A percentile compares a stretch with the other conserved stretches of the same genome.
Evolutionary conservation across 1,140 invertebrate species (phyloP).

Genomic region (fruit fly (Drosophila melanogaster)): DNA sequence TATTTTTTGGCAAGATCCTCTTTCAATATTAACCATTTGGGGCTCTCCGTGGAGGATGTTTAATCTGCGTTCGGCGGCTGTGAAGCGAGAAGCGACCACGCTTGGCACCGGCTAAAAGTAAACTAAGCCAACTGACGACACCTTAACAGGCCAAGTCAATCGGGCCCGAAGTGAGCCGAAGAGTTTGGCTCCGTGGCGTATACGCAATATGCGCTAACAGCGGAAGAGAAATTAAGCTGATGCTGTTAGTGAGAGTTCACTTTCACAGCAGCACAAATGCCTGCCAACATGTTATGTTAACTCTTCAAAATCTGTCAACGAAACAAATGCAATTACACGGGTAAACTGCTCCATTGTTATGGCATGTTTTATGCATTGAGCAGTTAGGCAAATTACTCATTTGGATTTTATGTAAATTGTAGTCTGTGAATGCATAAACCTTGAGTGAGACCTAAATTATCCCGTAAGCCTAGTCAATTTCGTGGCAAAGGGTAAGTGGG

Average conservation of each 20-base stretch:
- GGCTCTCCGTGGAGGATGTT: conserved; percentile 5
- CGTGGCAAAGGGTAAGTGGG: not conserved
- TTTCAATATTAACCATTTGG: conserved; percentile 13
- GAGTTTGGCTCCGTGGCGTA: conserved; percentile 42
- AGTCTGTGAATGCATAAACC: conserved; percentile 9
- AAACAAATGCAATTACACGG: conserved; percentile 59
- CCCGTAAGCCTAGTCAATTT: conserved; percentile 9
- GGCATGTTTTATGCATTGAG: conserved; percentile 48
- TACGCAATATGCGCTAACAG: conserved; percentile 47
- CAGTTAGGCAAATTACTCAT: conserved; percentile 27
- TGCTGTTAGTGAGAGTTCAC: conserved; percentile 15
- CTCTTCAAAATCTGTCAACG: conserved; percentile 5
- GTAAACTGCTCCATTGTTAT: conserved; percentile 43
- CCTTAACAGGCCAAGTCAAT: conserved; percentile 28
- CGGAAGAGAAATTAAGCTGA: not conserved
- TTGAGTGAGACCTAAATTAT: not conserved
- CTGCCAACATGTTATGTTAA: conserved; percentile 13
- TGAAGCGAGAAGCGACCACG: conserved; percentile 49
- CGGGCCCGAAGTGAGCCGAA: conserved; percentile 28
- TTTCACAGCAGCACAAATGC: conserved; percentile 3
- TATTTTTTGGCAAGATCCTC: conserved; percentile 3
- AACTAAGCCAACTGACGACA: conserved; percentile 54
- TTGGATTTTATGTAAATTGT: conserved; percentile 28
- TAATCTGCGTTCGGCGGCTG: not conserved
- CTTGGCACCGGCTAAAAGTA: conserved; percentile 72